Base-by-base conservation (phyloP, 2,113 vertebrate species). In the Todiramphus saurophagus region DNA sequence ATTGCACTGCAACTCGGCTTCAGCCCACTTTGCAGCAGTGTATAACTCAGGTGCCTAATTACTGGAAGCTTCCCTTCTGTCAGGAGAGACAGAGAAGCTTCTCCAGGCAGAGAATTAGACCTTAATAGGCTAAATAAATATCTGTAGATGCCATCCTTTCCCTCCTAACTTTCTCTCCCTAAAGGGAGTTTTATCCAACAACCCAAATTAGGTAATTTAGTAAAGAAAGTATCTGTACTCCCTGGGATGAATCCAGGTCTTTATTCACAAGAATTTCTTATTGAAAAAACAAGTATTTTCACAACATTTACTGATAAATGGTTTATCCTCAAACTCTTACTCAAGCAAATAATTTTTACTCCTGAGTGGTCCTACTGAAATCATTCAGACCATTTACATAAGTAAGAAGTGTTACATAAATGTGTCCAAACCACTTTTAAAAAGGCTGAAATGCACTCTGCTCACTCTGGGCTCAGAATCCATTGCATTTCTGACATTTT, bases 111-210 rank as follows among this genome's bases (percentile, higher is more conserved):
- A 79, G 83, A 78, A 89, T 95, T 95, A 95, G 83, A 72, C 60
- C 39, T 72, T 96, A 97, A 96, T 96, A 33, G 51, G 53, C 66
- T 79, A 93, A 96, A 97, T 94, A 96, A 96, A 89, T 96, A 96
- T 91, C 80, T 79, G 33, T 75, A 91, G 69, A 68, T 84, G 51
- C 56, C 89, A 91, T 82, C 44, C 27, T 84, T 90, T 91, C 44
- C 15, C 23, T 96, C 23, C 27, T 78, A 95, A 75, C 30, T 56
- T 9, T 83, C 44, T 80, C 9, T 95, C 72, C 50, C 64, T 28
- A 78, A 53, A 84, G 69, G 30, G 44, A 93, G 18, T 20, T 82
- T 94, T 90, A 63, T 87, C 58, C 83, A 84, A 68, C 33, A 72
- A 55, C 31, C 9, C 56, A 64, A 94, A 77, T 63, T 75, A 89